Base-by-base conservation (phyloP, 2,113 vertebrate species). In the Sebastes schlegelii region DNA sequence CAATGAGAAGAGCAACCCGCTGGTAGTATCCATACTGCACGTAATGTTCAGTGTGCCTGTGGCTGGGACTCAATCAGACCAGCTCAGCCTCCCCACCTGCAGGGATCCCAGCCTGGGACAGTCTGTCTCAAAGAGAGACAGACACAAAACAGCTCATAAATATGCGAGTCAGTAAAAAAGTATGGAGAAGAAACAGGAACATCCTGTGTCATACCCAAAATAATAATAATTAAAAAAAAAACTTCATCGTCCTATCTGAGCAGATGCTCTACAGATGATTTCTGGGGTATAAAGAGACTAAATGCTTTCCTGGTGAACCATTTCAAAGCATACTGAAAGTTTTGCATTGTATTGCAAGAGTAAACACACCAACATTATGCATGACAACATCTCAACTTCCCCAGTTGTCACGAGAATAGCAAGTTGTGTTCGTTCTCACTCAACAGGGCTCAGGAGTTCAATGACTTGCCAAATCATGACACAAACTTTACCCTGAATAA, bases 1-100 rank as follows among this genome's bases (percentile, higher is more conserved):
- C 93, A 94, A 92, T 89, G 91, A 93, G 82, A 93, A 92, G 88
- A 92, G 90, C 82, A 76, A 74, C 83, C 86, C 52, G 70, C 88
- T 92, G 89, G 80, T 86, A 68, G 71, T 67, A 85, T 87, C 74
- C 74, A 88, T 77, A 85, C 86, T 77, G 86, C 91, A 93, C 87
- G 78, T 88, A 77, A 91, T 84, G 79, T 79, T 88, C 67, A 79
- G 74, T 71, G 77, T n/a, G 80, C 75, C 76, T 68, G 81, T 61
- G 67, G 68, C 69, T 67, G 82, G 80, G 67, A 55, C 86, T 45
- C 4, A 3, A 69, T 79, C 79, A 17, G 61, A 71, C 76, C 55
- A 4, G 40, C 67, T 81, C 82, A 55, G 74, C 71, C 61, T 63
- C 73, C 74, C 78, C 86, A 86, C 87, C 79, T 82, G 88, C 86